Evolutionary conservation across 1,140 invertebrate species (phyloP).

Genomic region (Calephelis nemesis): DNA sequence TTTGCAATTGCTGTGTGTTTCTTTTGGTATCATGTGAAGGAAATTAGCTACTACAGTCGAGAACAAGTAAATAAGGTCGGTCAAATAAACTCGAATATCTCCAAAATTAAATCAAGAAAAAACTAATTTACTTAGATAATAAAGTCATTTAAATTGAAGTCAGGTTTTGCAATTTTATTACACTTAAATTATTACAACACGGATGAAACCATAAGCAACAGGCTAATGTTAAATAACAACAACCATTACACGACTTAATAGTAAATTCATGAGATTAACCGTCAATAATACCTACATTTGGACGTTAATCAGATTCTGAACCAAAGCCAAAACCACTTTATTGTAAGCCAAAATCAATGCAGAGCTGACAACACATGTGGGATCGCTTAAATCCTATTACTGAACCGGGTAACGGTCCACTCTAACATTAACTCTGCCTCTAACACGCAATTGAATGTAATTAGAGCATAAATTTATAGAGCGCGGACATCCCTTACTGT

Average conservation of each 20-base stretch:
- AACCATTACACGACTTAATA: background rate
- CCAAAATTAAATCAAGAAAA: no score
- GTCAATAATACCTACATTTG: background rate
- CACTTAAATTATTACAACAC: no score
- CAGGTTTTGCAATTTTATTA: no score
- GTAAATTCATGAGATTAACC: background rate
- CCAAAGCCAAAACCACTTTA: conserved; percentile 10
- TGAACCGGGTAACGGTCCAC: conserved; percentile 3
- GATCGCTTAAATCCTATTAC: conserved; percentile 14
- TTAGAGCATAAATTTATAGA: background rate
- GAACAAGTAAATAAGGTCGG: no score
- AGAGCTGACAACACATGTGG: conserved; percentile 7
- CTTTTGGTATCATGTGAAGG: no score
- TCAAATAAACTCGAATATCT: no score
- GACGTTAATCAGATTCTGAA: conserved; percentile 11
- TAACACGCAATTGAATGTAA: conserved; percentile 9
- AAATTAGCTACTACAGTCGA: no score
- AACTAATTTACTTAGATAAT: no score
- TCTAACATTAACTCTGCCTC: background rate
- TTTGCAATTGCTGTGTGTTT: no score
- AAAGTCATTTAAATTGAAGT: no score
- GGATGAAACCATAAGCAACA: no score
- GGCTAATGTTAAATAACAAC: background rate
- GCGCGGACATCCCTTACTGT: background rate
- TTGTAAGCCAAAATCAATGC: conserved; percentile 14